Evolutionary conservation across 2,113 vertebrate genomes (phyloP), one percentile per base, ranked within the genome.

Genomic region (Tragulus kanchil): DNA sequence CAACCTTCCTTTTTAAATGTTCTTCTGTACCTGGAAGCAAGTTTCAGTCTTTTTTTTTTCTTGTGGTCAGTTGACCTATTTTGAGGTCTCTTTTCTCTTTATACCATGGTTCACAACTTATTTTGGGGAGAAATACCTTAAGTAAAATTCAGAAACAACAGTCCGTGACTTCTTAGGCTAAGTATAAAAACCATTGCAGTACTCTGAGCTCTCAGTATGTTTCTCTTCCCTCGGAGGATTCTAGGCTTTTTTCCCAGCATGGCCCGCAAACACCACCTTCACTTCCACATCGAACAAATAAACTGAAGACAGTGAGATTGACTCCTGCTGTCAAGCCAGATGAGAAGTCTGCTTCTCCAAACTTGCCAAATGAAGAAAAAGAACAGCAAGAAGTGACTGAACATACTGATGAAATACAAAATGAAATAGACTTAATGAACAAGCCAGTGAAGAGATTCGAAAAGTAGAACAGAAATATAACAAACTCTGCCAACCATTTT

Each of bases 381-480:
- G 36, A 36, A 36, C 36, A 36, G 36, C 36, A 36, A 36, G 36
- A 36, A 36, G 36, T 36, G 36, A 36, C 36, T 36, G 36, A 36
- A 36, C 36, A 36, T 36, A 36, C 36, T 96, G 99, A 99, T 95
- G 99, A 99, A 99, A 99, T 99, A 99, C 99, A 99, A 98, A 99
- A 99, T 98, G 99, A 99, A 99, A 99, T 99, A 98, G 99, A 99
- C 99, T 99, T 99, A 99, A 99, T 96, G 99, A 99, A 99, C 99
- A 99, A 98, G 99, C 99, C 97, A 99, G 99, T 95, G 99, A 99
- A 99, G 99, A 99, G 99, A 99, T 99, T 98, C 99, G 99, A 98
- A 99, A 99, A 99, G 99, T 99, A 99, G 99, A 99, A 99, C 99
- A 36, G 36, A 36, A 36, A 36, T 36, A 36, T 36, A 36, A 36